Base-by-base conservation (phyloP, 1,140 invertebrate genomes). In the Orius laevigatus region DNA sequence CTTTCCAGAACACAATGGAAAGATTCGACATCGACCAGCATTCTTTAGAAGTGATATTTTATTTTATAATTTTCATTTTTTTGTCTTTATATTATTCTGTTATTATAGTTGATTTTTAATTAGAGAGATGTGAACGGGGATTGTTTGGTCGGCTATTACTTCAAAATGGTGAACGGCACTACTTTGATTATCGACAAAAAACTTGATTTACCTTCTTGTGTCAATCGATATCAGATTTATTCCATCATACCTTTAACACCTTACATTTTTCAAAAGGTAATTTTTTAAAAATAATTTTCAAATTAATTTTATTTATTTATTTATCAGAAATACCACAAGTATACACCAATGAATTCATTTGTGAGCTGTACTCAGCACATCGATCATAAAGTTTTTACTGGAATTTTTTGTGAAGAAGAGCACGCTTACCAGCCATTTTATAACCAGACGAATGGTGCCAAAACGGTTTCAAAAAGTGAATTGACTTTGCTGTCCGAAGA, bases 341-440 rank as follows among this genome's bases (percentile, higher is more conserved):
- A 55, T 54, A 56, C 56, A 8, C 58, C 58, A 8, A 58, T 39
- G 52, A 56, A 9, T 34, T 58, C 58, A 4, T 18, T 34, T 8
- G 15, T 57, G 1, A 20, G 47, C n/a, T 59, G 58, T 47, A 31
- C 45, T 35, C 57, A 59, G 19, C 19, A 50, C n/a, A 73, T 93
- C 6, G 81, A 86, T 58, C 78, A 85, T 55, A 74, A 80, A 48
- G 69, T 89, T 6, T 78, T 91, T 53, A 73, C n/a, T n/a, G n/a
- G n/a, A n/a, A n/a, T 34, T 68, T 8, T 59, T 3, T 94, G 89
- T 61, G 62, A 63, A 2, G 89, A 94, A 62, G 63, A 67, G 1
- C 84, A 91, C n/a, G 60, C 78, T 4, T 73, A 93, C 41, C 73
- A 81, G 54, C 84, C 87, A 0, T 81, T 93, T 58, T 67, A 68